Evolutionary conservation across 2,888 invertebrate genomes (phyloP).

Genomic region (Lamellibrachia columna): DNA sequence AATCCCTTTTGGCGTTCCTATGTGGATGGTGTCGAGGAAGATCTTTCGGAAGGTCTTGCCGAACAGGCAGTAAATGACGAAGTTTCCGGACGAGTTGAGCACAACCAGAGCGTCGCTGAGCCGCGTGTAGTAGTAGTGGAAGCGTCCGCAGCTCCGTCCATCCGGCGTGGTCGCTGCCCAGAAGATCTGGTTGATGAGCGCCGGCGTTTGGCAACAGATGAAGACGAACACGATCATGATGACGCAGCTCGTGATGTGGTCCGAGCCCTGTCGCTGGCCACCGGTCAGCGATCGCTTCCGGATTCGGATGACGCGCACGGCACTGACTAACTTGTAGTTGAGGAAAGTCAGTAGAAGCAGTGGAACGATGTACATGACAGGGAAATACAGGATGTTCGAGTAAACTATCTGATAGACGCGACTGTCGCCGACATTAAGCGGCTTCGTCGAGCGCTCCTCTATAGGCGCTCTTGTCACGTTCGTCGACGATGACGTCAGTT

Average conservation of each 20-base stretch:
- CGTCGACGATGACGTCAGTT: slow-evolving; percentile 18
- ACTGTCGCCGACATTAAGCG: slow-evolving; percentile 36
- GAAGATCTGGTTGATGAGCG: slow-evolving; percentile 43
- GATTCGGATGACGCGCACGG: slow-evolving; percentile 32
- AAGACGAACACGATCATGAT: slow-evolving; percentile 42
- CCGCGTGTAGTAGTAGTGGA: slow-evolving; percentile 43
- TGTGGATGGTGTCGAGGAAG: slow-evolving; percentile 32
- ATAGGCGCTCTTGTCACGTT: slow-evolving; percentile 3
- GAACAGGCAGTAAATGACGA: slow-evolving; percentile 42
- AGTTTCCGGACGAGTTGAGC: slow-evolving; percentile 41
- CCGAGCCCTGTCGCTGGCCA: slow-evolving; percentile 23
- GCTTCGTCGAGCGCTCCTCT: neutral
- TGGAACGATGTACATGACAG: slow-evolving; percentile 43
- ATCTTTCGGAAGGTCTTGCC: slow-evolving; percentile 40
- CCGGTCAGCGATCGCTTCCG: slow-evolving; percentile 29
- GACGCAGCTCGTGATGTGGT: slow-evolving; percentile 40
- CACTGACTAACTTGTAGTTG: slow-evolving; percentile 36
- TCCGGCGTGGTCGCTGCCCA: slow-evolving; percentile 34
- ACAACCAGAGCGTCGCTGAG: slow-evolving; percentile 42
- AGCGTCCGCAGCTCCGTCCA: slow-evolving; percentile 36
- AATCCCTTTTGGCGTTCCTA: neutral
- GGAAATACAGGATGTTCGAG: slow-evolving; percentile 42
- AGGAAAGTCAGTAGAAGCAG: slow-evolving; percentile 37
- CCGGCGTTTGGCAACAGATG: slow-evolving; percentile 42
- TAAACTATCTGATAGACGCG: slow-evolving; percentile 42